A percentile compares a stretch with the other conserved stretches of the same genome.
Conservation (phyloP, 2,797 vertebrate species). For the Coilia nasus region DNA sequence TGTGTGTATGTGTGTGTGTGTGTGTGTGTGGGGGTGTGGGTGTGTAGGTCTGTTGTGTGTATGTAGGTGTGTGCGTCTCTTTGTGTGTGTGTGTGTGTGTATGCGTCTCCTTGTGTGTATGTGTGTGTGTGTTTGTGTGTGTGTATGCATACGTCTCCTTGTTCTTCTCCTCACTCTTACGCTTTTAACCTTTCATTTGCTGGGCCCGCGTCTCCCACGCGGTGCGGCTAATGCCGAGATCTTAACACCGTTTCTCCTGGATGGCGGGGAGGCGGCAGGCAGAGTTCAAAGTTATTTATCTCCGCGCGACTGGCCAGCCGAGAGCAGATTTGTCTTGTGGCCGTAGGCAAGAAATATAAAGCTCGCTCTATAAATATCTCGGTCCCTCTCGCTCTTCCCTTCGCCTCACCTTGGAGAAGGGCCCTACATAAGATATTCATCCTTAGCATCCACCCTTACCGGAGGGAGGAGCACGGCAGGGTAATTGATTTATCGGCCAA, state of each 20-base stretch:
- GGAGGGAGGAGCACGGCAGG: slow-evolving; percentile 72
- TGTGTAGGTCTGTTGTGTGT: slow-evolving; percentile 1
- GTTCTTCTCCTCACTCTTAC: not conserved
- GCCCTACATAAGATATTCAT: slow-evolving; percentile 69
- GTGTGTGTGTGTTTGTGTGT: not conserved
- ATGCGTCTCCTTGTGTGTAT: not conserved
- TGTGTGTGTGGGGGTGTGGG: not conserved
- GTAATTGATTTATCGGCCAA: slow-evolving; percentile 75
- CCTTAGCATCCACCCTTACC: slow-evolving; percentile 63
- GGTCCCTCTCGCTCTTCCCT: slow-evolving; percentile 58
- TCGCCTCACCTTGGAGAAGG: slow-evolving; percentile 61
- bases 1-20: too few relatives aligned
- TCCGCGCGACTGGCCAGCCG: slow-evolving; percentile 37
- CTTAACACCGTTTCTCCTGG: not conserved
- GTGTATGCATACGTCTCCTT: not conserved
- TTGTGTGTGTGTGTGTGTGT: not conserved
- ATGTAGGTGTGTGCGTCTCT: not conserved
- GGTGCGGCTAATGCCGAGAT: not conserved
- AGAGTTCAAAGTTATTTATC: slow-evolving; percentile 56
- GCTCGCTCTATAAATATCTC: slow-evolving; percentile 76
- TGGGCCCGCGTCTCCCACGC: not conserved
- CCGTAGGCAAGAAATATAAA: slow-evolving; percentile 68
- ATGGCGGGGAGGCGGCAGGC: slow-evolving; percentile 3
- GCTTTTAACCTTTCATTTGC: slow-evolving; percentile 12
- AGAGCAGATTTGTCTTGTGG: slow-evolving; percentile 56